These are phyloP conservation scores for Drosophila falleni DNA, from an alignment of 2,888 invertebrate genomes.

Conservation along the genomic window DNA sequence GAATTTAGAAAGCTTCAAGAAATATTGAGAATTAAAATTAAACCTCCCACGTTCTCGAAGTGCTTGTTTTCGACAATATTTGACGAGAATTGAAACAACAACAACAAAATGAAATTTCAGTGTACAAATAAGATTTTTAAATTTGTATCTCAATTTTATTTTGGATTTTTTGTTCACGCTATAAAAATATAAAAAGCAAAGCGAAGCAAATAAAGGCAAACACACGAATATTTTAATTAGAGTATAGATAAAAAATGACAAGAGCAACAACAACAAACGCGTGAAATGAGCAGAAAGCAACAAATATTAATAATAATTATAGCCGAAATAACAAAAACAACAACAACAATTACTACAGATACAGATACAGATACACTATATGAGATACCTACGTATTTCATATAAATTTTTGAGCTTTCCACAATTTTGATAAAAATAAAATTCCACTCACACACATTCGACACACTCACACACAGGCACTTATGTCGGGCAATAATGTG, in stretches of 20 bases:
- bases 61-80: slow-evolving; percentile 55
- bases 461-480: slow-evolving; percentile 19
- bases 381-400: slow-evolving; percentile 52
- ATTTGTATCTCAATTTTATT: slow-evolving; percentile 9
- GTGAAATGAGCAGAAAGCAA: slow-evolving; percentile 45
- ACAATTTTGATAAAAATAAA: slow-evolving; percentile 80
- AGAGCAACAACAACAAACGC: slow-evolving; percentile 51
- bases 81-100: slow-evolving; percentile 44
- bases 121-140: slow-evolving; percentile 45
- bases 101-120: slow-evolving; percentile 43
- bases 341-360: slow-evolving; percentile 26
- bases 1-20: slow-evolving; percentile 38
- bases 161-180: slow-evolving; percentile 26
- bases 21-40: slow-evolving; percentile 61
- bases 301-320: slow-evolving; percentile 75
- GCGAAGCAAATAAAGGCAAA: slow-evolving; percentile 45
- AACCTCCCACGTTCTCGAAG: slow-evolving; percentile 70
- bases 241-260: slow-evolving; percentile 78
- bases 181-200: slow-evolving; percentile 50
- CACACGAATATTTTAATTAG: slow-evolving; percentile 80
- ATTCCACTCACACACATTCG: slow-evolving; percentile 59
- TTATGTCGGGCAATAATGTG: slow-evolving; percentile 33
- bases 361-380: slow-evolving; percentile 18
- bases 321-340: slow-evolving; percentile 56
- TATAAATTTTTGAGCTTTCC: slow-evolving; percentile 78